Conservation (phyloP, 2,113 vertebrate species). For the Pseudopipra pipra region DNA sequence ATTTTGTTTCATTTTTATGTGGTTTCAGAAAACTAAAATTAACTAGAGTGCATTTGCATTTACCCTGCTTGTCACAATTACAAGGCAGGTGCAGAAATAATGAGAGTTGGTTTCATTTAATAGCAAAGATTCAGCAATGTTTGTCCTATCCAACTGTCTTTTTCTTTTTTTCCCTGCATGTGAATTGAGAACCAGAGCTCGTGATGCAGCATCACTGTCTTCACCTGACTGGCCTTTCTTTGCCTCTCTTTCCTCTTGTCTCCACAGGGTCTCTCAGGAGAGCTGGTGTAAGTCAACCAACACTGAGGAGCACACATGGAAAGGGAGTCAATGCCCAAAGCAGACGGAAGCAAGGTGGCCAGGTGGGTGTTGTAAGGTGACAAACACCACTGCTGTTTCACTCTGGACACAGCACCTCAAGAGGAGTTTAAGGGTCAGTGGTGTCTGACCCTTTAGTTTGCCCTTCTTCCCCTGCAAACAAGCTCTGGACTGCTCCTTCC, state of each 20-base stretch:
- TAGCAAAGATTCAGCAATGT: not conserved
- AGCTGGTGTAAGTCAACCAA: not conserved
- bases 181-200: not conserved
- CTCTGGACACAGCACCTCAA: not conserved
- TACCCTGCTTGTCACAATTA: slow-evolving; percentile 35
- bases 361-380: not conserved
- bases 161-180: not conserved
- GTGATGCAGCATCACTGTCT: not conserved
- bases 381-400: not conserved
- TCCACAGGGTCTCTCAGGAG: not conserved
- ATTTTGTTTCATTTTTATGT: slow-evolving; percentile 47
- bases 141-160: not conserved
- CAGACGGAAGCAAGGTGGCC: not conserved
- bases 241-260: not conserved
- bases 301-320: not conserved
- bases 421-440: not conserved
- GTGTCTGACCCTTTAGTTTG: not conserved
- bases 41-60: slow-evolving; percentile 1
- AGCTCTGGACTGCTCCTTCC: not conserved
- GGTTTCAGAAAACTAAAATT: slow-evolving; percentile 47
- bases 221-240: not conserved
- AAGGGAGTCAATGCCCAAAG: not conserved
- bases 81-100: slow-evolving; percentile 21
- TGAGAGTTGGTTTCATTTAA: not conserved
- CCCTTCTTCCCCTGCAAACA: not conserved